Evolutionary conservation across 2,888 invertebrate genomes (phyloP).

Genomic region (Neria commutata): DNA sequence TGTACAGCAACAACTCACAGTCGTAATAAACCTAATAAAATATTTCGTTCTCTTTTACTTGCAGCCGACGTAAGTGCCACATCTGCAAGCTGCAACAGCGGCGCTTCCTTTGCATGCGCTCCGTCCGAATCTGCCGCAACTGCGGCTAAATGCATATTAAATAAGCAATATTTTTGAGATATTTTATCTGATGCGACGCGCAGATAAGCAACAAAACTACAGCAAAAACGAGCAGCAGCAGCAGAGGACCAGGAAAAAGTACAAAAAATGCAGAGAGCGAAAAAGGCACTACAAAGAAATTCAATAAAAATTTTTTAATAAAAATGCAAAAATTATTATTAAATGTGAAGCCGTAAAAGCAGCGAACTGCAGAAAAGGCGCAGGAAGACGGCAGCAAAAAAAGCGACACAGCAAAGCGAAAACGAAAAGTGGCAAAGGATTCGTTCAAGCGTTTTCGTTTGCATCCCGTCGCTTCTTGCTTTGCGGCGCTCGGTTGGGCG

Average conservation of each 20-base stretch:
- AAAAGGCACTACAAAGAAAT: slow-evolving; percentile 3
- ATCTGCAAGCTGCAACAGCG: neutral
- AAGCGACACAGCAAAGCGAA: neutral
- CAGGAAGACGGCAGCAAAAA: neutral
- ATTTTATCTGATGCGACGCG: slow-evolving; percentile 28
- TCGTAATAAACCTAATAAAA: neutral
- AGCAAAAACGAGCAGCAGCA: neutral
- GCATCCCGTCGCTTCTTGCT: too few relatives aligned
- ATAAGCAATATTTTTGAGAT: slow-evolving; percentile 19
- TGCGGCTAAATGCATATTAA: slow-evolving; percentile 2
- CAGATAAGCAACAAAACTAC: slow-evolving; percentile 20
- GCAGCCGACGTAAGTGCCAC: neutral
- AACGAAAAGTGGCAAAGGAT: neutral
- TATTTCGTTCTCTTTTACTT: neutral
- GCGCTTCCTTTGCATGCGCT: neutral
- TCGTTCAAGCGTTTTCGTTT: neutral
- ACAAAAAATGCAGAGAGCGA: neutral
- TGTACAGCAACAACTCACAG: too few relatives aligned
- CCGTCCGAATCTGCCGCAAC: neutral
- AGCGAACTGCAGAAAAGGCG: neutral
- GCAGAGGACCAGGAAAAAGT: neutral
- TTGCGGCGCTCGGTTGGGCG: neutral
- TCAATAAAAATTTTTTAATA: slow-evolving; percentile 35
- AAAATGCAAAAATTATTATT: slow-evolving; percentile 53
- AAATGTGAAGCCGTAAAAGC: slow-evolving; percentile 50